phyloP scores from a whole-genome alignment of 2,797 vertebrate genomes.

The Tokudaia tokunoshimensis region DNA sequence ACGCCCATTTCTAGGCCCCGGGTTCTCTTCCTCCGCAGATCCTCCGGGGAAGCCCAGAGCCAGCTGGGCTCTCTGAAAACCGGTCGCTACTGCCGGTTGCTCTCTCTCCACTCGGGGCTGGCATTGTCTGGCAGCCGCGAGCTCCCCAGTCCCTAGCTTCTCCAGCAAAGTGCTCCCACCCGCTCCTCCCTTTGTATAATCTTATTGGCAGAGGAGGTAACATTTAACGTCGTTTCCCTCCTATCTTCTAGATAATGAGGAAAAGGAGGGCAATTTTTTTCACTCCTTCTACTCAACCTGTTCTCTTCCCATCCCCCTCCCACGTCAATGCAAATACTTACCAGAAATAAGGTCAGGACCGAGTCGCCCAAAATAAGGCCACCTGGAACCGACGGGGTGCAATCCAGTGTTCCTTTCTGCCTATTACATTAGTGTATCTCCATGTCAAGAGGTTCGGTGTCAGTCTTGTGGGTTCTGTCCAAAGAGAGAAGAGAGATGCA shows the following conservation, averaged over 20 bases:
- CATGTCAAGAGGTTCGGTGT: slow-evolving; percentile 87
- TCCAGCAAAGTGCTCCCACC: slow-evolving; percentile 29
- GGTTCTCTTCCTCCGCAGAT: background rate
- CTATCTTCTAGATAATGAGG: background rate
- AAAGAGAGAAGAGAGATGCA: slow-evolving; percentile 66
- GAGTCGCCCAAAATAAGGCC: slow-evolving; percentile 77
- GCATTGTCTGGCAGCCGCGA: slow-evolving; percentile 79
- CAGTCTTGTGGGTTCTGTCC: slow-evolving; percentile 77
- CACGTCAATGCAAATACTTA: slow-evolving; percentile 81
- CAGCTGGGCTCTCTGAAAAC: background rate
- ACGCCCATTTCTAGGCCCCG: background rate
- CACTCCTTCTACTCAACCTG: slow-evolving; percentile 15
- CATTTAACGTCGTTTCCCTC: background rate
- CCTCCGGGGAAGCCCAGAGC: background rate
- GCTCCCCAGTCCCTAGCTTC: slow-evolving; percentile 70
- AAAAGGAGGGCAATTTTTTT: background rate
- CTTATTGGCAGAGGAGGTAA: slow-evolving; percentile 22
- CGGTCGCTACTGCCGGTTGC: background rate
- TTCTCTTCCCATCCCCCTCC: slow-evolving; percentile 51
- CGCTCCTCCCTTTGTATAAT: slow-evolving; percentile 79
- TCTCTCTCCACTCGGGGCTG: slow-evolving; percentile 41
- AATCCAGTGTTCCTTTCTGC: slow-evolving; percentile 64
- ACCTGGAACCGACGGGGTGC: slow-evolving; percentile 71
- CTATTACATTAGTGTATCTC: slow-evolving; percentile 89
- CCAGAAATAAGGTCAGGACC: slow-evolving; percentile 82